These are phyloP conservation scores for Plagodis pulveraria DNA, from an alignment of 2,888 invertebrate genomes.

Conservation along the genomic window DNA sequence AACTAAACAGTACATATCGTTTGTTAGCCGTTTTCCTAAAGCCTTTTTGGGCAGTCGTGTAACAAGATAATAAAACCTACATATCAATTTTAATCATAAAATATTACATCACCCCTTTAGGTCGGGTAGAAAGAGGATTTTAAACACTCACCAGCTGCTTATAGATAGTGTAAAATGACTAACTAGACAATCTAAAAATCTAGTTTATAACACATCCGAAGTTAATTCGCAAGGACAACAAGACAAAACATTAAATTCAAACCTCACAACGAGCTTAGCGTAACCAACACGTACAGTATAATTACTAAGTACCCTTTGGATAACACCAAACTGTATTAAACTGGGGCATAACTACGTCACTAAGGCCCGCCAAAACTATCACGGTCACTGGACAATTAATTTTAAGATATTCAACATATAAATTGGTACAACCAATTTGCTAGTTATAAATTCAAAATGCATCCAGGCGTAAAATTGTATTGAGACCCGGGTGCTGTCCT, in stretches of 20 bases:
- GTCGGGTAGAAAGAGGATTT: too few species aligned
- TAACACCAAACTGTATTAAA: conserved; percentile 32
- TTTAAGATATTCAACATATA: conserved; percentile 79
- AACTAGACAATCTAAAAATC: too few species aligned
- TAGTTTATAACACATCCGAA: not conserved
- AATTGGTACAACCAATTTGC: conserved; percentile 80
- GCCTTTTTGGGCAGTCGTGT: too few species aligned
- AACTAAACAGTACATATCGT: too few species aligned
- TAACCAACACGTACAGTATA: conserved; percentile 10
- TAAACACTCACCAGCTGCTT: too few species aligned
- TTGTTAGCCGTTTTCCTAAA: too few species aligned
- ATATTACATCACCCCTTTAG: too few species aligned
- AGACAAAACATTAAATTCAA: conserved; percentile 1
- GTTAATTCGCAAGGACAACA: not conserved
- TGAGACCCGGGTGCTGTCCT: conserved; percentile 66
- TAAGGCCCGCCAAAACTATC: conserved; percentile 46
- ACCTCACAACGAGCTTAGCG: not conserved
- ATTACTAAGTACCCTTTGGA: conserved; percentile 20
- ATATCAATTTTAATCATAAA: too few species aligned
- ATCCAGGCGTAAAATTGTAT: conserved; percentile 81
- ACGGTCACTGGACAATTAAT: conserved; percentile 74
- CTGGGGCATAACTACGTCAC: conserved; percentile 28
- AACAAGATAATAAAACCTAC: too few species aligned
- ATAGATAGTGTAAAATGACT: too few species aligned
- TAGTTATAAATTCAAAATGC: conserved; percentile 84